Conservation (phyloP, 1,140 invertebrate species). For the Monomorium pharaonis region DNA sequence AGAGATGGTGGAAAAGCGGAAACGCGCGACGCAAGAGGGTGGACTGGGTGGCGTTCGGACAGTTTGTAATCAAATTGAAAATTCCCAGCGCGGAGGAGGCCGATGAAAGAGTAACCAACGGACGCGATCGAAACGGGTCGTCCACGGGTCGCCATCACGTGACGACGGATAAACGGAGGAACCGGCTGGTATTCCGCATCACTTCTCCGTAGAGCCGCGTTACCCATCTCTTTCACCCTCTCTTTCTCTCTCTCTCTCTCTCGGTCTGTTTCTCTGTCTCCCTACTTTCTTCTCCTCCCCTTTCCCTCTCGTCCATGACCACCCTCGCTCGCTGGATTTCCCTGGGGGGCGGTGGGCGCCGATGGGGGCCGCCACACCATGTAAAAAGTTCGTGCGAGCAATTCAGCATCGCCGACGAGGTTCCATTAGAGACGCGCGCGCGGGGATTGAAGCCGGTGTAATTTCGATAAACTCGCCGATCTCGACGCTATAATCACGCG, state of each 20-base stretch:
- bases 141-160: slow-evolving; percentile 74
- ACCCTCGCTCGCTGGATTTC: slow-evolving; percentile 75
- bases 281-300: not conserved
- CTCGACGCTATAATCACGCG: not conserved
- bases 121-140: slow-evolving; percentile 79
- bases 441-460: not conserved
- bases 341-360: slow-evolving; percentile 70
- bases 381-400: slow-evolving; percentile 44
- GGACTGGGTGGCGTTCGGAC: slow-evolving; percentile 48
- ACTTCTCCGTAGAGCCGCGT: slow-evolving; percentile 53
- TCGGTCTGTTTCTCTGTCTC: too few species aligned
- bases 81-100: slow-evolving; percentile 80
- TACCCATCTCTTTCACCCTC: not conserved
- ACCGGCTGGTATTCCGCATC: slow-evolving; percentile 35
- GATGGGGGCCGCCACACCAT: slow-evolving; percentile 10
- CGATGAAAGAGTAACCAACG: slow-evolving; percentile 83
- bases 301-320: not conserved
- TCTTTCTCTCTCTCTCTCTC: not conserved
- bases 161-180: slow-evolving; percentile 81
- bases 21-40: not conserved
- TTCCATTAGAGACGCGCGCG: slow-evolving; percentile 26
- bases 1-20: slow-evolving; percentile 16
- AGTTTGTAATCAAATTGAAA: slow-evolving; percentile 82
- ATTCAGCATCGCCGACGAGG: slow-evolving; percentile 16
- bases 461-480: slow-evolving; percentile 34